These are phyloP conservation scores for Enteromius afrohamiltoni DNA, from an alignment of 2,797 vertebrate genomes.

Conservation along the genomic window DNA sequence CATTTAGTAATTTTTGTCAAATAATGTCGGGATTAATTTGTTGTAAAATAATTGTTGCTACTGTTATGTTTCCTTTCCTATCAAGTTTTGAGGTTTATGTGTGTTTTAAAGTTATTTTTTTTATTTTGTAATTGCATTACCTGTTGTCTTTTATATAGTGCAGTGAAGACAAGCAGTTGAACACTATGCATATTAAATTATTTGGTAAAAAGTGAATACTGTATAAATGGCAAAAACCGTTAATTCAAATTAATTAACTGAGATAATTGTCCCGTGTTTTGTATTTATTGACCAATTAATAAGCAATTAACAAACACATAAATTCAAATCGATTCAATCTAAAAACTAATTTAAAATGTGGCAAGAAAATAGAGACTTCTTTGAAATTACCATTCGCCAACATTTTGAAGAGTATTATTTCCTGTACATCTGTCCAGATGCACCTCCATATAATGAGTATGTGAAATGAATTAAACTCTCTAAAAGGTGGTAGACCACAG, in stretches of 20 bases:
- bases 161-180: not conserved
- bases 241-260: no score
- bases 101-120: not conserved
- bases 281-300: not conserved
- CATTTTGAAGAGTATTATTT: not conserved
- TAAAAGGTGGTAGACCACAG: constrained; percentile 28
- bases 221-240: not conserved
- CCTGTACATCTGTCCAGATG: not conserved
- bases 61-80: not conserved
- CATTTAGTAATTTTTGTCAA: not conserved
- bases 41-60: not conserved
- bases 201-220: not conserved
- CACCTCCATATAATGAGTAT: not conserved
- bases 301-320: not conserved
- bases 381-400: not conserved
- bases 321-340: not conserved
- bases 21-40: not conserved
- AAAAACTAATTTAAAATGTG: not conserved
- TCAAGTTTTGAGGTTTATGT: not conserved
- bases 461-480: constrained; percentile 3
- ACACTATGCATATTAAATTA: not conserved
- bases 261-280: not conserved
- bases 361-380: not conserved
- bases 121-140: not conserved
- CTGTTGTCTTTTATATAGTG: not conserved